Conservation (phyloP, 2,797 vertebrate genomes). For the Pipistrellus pygmaeus region DNA sequence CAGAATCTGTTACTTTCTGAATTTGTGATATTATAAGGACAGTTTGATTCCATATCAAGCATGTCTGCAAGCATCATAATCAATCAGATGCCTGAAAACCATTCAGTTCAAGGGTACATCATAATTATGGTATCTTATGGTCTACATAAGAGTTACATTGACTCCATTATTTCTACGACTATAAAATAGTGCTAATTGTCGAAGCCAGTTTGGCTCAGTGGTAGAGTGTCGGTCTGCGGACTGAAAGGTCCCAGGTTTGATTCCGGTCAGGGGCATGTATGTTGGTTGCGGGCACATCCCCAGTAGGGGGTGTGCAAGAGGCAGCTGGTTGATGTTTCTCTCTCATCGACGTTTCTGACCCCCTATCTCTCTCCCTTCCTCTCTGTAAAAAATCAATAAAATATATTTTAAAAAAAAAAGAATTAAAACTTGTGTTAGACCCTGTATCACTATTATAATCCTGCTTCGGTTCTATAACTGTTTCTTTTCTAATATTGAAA, state of each 20-base stretch:
- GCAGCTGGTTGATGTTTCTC: no score
- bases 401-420: background rate
- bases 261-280: no score
- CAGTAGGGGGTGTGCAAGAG: no score
- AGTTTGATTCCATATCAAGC: background rate
- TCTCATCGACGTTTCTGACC: no score
- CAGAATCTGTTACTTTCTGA: background rate
- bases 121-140: background rate
- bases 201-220: no score
- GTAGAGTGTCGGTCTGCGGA: no score
- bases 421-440: background rate
- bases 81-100: background rate
- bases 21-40: background rate
- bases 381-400: no score
- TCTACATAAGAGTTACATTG: background rate
- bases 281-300: no score
- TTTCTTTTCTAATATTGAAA: conserved; percentile 50
- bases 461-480: background rate
- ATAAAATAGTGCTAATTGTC: conserved; percentile 35
- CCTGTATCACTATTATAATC: background rate
- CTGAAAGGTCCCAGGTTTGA: no score
- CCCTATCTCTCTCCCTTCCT: no score
- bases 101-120: background rate
- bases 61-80: background rate
- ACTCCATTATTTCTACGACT: background rate